Percentiles rank a stretch among this genome's conserved stretches.
Evolutionary conservation across 2,888 invertebrate genomes (phyloP).

Genomic region (Drosophila parthenogenetica): DNA sequence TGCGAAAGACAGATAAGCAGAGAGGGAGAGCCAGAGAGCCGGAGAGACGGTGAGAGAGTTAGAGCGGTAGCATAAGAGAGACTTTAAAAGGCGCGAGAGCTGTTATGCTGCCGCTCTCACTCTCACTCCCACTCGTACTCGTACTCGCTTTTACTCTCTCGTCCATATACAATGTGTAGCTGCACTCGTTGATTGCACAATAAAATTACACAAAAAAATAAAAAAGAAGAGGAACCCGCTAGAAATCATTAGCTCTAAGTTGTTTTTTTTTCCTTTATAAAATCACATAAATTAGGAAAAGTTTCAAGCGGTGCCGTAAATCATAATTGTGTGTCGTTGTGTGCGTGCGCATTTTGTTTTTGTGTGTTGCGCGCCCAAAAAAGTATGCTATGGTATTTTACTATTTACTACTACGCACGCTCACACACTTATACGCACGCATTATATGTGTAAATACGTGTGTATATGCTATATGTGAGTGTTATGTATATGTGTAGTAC

Average conservation of each 20-base stretch:
- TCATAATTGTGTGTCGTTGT: constrained; percentile 37
- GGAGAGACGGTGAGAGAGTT: constrained; percentile 13
- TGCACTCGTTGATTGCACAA: constrained; percentile 69
- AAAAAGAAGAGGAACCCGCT: constrained; percentile 22
- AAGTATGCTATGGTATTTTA: constrained; percentile 75
- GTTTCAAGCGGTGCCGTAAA: constrained; percentile 52
- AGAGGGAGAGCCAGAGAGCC: constrained; percentile 9
- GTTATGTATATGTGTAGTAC: constrained; percentile 36
- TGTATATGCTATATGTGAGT: constrained; percentile 9
- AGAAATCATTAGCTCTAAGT: constrained; percentile 41
- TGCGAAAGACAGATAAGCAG: constrained; percentile 19
- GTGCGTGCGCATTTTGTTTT: constrained; percentile 32
- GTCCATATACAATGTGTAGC: constrained; percentile 12
- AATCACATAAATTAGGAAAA: constrained; percentile 56
- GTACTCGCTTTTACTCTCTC: neutral
- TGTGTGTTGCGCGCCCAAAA: constrained; percentile 70
- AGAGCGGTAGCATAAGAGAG: constrained; percentile 29
- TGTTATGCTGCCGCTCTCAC: constrained; percentile 19
- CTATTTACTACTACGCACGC: constrained; percentile 77
- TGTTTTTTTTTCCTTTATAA: constrained; percentile 7
- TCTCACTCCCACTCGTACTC: constrained; percentile 1
- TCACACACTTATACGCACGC: constrained; percentile 40
- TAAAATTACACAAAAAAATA: constrained; percentile 54
- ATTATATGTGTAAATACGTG: constrained; percentile 20
- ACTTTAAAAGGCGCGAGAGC: constrained; percentile 32